Base-by-base conservation (phyloP, 2,797 vertebrate genomes). In the Pempheris klunzingeri region DNA sequence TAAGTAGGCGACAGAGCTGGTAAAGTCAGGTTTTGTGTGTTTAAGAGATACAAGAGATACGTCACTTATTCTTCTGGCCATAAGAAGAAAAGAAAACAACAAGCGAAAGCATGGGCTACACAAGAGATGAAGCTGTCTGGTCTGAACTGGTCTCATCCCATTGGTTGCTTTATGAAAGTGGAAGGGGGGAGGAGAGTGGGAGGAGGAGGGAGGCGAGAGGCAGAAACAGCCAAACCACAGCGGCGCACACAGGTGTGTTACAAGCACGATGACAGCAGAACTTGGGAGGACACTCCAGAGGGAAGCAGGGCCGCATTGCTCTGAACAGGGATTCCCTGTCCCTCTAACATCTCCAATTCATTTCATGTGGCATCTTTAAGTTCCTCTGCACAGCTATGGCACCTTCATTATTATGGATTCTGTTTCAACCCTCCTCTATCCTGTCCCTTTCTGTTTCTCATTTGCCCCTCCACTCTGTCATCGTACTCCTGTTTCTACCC, bases 391-490 rank as follows among this genome's bases (percentile, higher is more conserved):
- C 52, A 50, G 57, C 66, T 14, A 12, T 2, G 8, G 18, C 1
- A 1, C 13, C 38, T 17, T 66, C 64, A 68, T 71, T 71, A 71
- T 71, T 74, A 59, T 43, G 15, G 17, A 74, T 71, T 82, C 77
- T 59, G 53, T 70, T 80, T 86, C 44, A 73, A 59, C 44, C 74
- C 72, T 30, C 52, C 28, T 74, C 71, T 3, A 1, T 64, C 47
- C 53, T 78, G 54, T 79, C 76, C 50, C 74, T 74, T 63, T 71
- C 38, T 93, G 58, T 94, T 15, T 94, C 91, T 12, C 93, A 92
- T 78, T 93, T 89, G 59, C 95, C 83, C 71, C 85, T 0, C 91
- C 79, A 1, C 94, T 94, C 2, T 74, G 77, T 8, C 92, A 88
- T 0, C 26, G 32, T 60, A 76, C 62, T 81, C 74, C 64, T 74